Evolutionary conservation across 2,797 vertebrate genomes (phyloP).

Genomic region (Sparus aurata): DNA sequence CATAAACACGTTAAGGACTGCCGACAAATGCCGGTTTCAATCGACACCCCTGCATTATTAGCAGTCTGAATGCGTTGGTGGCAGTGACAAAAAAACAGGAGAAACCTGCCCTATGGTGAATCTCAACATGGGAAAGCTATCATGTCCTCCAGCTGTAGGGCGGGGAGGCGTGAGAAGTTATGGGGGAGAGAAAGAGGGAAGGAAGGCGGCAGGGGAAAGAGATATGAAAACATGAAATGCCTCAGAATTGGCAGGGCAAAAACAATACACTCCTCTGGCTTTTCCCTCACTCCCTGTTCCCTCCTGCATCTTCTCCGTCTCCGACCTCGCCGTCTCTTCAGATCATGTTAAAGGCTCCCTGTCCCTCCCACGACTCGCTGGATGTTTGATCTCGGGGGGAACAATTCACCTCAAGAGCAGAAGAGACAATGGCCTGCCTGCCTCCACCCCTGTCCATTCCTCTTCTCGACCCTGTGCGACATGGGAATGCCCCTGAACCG

Average conservation of each 20-base stretch:
- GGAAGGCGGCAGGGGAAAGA: constrained; percentile 71
- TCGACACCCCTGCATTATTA: background rate
- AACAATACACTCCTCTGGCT: constrained; percentile 75
- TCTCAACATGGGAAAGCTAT: constrained; percentile 81
- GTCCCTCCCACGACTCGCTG: constrained; percentile 61
- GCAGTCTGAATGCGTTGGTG: constrained; percentile 1
- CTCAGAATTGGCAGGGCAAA: constrained; percentile 73
- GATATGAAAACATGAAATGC: constrained; percentile 85
- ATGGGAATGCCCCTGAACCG: constrained; percentile 75
- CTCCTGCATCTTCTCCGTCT: constrained; percentile 50
- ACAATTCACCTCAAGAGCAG: constrained; percentile 74
- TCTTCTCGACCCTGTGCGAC: constrained; percentile 58
- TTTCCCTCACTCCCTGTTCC: constrained; percentile 49
- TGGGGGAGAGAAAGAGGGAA: constrained; percentile 49
- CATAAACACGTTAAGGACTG: background rate
- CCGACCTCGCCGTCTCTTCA: constrained; percentile 39
- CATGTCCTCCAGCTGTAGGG: constrained; percentile 80
- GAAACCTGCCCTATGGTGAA: constrained; percentile 72
- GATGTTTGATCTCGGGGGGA: constrained; percentile 79
- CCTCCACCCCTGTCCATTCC: constrained; percentile 64
- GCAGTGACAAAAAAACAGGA: constrained; percentile 60
- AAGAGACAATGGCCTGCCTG: constrained; percentile 66
- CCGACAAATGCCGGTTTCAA: background rate
- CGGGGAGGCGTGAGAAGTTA: constrained; percentile 67
- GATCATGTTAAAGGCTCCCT: constrained; percentile 65